Conservation (phyloP, 2,113 vertebrate species). For the Tricholaema leucomelas region DNA sequence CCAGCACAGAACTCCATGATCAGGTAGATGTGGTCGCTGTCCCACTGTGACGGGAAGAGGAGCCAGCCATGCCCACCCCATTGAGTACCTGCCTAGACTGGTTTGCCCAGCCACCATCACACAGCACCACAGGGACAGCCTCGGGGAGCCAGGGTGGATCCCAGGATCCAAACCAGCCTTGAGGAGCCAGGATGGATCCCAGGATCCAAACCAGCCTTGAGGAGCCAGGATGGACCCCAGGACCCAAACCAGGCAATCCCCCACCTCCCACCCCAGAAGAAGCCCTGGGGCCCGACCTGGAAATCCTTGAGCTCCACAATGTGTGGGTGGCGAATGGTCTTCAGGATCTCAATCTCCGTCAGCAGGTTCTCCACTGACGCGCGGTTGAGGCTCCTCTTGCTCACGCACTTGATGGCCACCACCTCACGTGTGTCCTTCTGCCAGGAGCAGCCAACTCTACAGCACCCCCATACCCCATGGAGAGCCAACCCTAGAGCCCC, state of each 20-base stretch:
- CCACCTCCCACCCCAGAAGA: rapidly evolving
- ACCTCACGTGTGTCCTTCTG: conserved; percentile 89
- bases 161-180: neutral
- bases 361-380: conserved; percentile 92
- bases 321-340: conserved; percentile 89
- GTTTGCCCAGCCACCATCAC: neutral
- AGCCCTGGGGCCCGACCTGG: conserved; percentile 76
- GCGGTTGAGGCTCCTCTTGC: conserved; percentile 92
- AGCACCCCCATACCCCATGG: neutral
- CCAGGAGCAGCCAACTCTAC: neutral
- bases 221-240: neutral
- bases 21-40: conserved; percentile 93
- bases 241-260: no score
- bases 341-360: conserved; percentile 95
- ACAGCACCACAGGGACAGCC: rapidly evolving
- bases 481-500: neutral
- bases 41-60: conserved; percentile 81
- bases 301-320: conserved; percentile 97
- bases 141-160: neutral
- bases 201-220: neutral
- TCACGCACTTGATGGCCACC: conserved; percentile 94
- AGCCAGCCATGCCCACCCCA: rapidly evolving
- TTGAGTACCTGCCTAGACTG: rapidly evolving
- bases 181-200: no score
- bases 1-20: conserved; percentile 97